Evolutionary conservation across 2,888 invertebrate genomes (phyloP).

Genomic region (Flexamia atlantica): DNA sequence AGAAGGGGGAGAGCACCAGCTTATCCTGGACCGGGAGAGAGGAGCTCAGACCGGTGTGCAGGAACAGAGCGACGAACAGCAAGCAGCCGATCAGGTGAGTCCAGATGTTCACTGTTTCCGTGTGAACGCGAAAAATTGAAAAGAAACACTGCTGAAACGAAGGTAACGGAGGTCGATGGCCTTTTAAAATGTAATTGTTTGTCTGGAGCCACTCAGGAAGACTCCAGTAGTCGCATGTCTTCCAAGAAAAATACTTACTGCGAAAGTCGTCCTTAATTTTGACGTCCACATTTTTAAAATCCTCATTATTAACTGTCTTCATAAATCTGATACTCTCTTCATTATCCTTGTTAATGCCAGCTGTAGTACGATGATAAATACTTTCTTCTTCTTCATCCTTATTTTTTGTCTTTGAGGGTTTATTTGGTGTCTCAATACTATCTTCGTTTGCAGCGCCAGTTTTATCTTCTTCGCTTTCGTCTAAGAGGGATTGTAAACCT

Average conservation of each 20-base stretch:
- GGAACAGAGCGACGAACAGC: conserved; percentile 88
- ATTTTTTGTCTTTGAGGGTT: not conserved
- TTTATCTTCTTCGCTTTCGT: not conserved
- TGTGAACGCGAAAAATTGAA: conserved; percentile 98
- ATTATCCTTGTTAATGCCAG: not conserved
- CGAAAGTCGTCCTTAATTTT: not conserved
- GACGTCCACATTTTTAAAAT: not conserved
- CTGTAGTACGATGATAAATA: not conserved
- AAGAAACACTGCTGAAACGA: conserved; percentile 97
- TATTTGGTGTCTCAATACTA: not conserved
- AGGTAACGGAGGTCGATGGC: conserved; percentile 96
- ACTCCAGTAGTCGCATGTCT: conserved; percentile 93
- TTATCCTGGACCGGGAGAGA: conserved; percentile 94
- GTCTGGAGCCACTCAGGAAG: conserved; percentile 98
- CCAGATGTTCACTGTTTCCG: conserved; percentile 99
- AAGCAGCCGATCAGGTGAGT: conserved; percentile 94
- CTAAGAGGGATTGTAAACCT: not conserved
- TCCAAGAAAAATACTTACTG: conserved; percentile 80
- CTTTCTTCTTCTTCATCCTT: not conserved
- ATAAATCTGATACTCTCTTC: not conserved
- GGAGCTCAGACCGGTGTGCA: conserved; percentile 92
- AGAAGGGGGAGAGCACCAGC: conserved; percentile 96
- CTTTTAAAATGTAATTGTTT: conserved; percentile 96
- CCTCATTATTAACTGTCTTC: too few species aligned
- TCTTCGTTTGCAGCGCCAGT: not conserved